Evolutionary conservation across 2,113 vertebrate genomes (phyloP), one percentile per base, ranked within the genome.

Genomic region (Tragelaphus buxtoni): DNA sequence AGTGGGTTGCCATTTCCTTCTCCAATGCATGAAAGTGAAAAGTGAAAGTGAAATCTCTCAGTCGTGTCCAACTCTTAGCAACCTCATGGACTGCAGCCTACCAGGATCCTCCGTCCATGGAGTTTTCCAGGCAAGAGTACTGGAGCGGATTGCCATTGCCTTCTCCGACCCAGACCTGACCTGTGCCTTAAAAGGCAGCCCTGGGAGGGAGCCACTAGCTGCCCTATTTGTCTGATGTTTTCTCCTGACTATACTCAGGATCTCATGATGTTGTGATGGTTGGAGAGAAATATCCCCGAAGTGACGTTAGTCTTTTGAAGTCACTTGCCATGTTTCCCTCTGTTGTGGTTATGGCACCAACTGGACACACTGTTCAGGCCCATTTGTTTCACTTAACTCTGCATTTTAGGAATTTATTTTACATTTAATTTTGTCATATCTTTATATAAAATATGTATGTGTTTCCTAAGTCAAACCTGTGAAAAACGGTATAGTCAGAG

Each of bases 221-320:
- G 13, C 16, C 24, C 9, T 6, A 0, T n/a, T 6, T 42, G 28
- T 60, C 55, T 28, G 30, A 18, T n/a, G 14, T 9, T 20, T 58
- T 53, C 74, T 81, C 32, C 2, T 0, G 30, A 9, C 30, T 11
- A 18, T 47, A 56, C 18, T 24, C 58, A 0, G 10, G 3, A 30
- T 10, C 53, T 35, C 49, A 13, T 13, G 10, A 53, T 2, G 3
- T 7, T 1, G 1, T 0, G 3, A 81, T 7, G 5, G 4, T 0
- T 14, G 13, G 18, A 4, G n/a, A 49, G 9, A 9, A 35, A 12
- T 9, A 18, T 2, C 13, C 3, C 2, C 0, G 8, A 89, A 18
- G 6, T 32, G 58, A 28, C 9, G 2, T 12, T 18, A 10, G 18
- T 81, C 88, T 58, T 58, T 35, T 12, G n/a, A 85, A 60, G 53